Base-by-base conservation (phyloP, 2,113 vertebrate genomes). In the Ivindomyrus marchei region DNA sequence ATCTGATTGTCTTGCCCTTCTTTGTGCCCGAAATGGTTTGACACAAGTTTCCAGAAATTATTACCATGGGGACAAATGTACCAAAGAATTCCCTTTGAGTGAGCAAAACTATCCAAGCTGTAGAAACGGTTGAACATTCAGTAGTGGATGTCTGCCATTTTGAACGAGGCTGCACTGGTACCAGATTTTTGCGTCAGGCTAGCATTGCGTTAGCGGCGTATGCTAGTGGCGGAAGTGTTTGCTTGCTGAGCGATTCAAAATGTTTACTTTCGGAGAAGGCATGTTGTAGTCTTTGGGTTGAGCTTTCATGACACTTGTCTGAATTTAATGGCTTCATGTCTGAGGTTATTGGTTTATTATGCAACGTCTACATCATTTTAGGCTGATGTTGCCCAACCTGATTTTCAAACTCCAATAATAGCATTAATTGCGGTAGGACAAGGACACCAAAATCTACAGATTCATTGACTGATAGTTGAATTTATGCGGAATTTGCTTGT, bases 401-500 rank as follows among this genome's bases (percentile, higher is more conserved):
- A n/a, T 92, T 93, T 94, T 93, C 91, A 89, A 92, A 93, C 92
- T 85, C 89, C 27, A 90, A 95, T 93, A 95, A 95, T 94, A 92
- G 93, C 62, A 90, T 94, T 94, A 92, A 91, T 66, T 90, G 36
- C 84, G 93, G 45, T 93, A 95, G 93, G 93, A 94, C 94, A 90
- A 92, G 92, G 92, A 93, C 92, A 92, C 93, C 92, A 89, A 91
- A 93, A 95, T 95, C 94, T 89, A 91, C 93, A 93, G 93, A 93
- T 92, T 49, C 91, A 49, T 91, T 53, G 93, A 94, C 94, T 94
- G 93, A 95, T 92, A 88, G 58, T 92, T 91, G 92, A 95, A 95
- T 95, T 95, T 92, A 95, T 92, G 93, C 92, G 86, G 90, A 62
- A 90, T 91, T 53, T 88, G 90, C 91, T 89, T 92, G 90, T 89